Conservation (phyloP, 1,140 invertebrate species). For the Drosophila bocqueti region DNA sequence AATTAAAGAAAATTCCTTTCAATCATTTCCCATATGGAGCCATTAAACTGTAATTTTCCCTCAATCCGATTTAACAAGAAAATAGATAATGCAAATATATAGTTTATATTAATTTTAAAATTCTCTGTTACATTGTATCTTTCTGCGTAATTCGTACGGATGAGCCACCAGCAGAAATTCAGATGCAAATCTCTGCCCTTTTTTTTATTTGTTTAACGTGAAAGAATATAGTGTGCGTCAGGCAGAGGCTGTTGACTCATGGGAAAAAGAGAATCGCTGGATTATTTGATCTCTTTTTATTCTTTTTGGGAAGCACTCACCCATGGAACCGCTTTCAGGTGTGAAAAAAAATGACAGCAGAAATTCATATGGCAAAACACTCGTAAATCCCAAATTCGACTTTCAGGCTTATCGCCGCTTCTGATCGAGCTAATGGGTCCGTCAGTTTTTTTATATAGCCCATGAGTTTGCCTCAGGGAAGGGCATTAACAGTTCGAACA, state of each 20-base stretch:
- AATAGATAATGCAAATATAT: neutral
- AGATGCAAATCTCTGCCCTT: slow-evolving; percentile 11
- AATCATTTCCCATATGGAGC: neutral
- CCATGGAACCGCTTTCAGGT: slow-evolving; percentile 38
- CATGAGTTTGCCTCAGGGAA: neutral
- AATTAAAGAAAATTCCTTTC: neutral
- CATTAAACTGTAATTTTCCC: neutral
- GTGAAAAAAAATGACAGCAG: slow-evolving; percentile 9
- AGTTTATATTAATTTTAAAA: neutral
- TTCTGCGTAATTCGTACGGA: slow-evolving; percentile 30
- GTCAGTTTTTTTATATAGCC: neutral
- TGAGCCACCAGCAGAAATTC: slow-evolving; percentile 7
- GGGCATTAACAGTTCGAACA: slow-evolving; percentile 10
- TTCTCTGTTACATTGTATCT: slow-evolving; percentile 20
- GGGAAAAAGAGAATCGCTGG: slow-evolving; percentile 18
- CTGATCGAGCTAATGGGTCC: slow-evolving; percentile 5
- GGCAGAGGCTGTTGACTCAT: slow-evolving; percentile 40
- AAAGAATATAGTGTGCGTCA: slow-evolving; percentile 29
- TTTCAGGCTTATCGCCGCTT: slow-evolving; percentile 1
- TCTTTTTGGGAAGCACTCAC: slow-evolving; percentile 20
- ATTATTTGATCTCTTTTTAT: slow-evolving; percentile 1
- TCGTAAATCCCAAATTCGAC: slow-evolving; percentile 35
- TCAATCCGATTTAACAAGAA: neutral
- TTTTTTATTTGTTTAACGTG: neutral
- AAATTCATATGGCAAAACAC: neutral